Percentiles rank a stretch among this genome's conserved stretches.
Evolutionary conservation across 1,140 invertebrate genomes (phyloP).

Genomic region (Dufourea novaeangliae): DNA sequence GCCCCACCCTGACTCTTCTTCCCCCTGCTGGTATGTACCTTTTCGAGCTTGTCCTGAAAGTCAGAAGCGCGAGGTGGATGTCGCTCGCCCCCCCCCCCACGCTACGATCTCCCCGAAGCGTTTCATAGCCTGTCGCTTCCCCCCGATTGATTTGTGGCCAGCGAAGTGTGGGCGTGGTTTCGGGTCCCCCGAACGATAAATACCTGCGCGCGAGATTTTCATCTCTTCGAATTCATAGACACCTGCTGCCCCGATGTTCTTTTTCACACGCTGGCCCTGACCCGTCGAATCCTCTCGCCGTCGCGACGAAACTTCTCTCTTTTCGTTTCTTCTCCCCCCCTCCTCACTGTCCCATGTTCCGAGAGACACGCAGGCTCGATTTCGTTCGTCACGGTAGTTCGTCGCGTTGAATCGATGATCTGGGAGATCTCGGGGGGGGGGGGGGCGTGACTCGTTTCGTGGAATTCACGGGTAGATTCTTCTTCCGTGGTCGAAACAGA

Average conservation of each 20-base stretch:
- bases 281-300: conserved; percentile 17
- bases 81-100: neutral
- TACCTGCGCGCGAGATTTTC: conserved; percentile 62
- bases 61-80: neutral
- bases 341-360: neutral
- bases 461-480: no score
- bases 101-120: neutral
- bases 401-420: conserved; percentile 10
- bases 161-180: conserved; percentile 61
- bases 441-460: no score
- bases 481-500: neutral
- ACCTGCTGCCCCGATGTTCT: conserved; percentile 63
- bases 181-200: conserved; percentile 55
- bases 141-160: conserved; percentile 70
- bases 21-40: neutral
- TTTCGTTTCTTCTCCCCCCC: neutral
- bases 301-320: neutral
- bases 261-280: conserved; percentile 60
- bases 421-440: conserved; percentile 1
- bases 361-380: neutral
- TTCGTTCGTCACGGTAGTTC: conserved; percentile 13
- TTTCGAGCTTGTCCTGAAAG: neutral
- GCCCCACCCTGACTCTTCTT: neutral
- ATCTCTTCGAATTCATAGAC: conserved; percentile 60
- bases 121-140: conserved; percentile 28